Evolutionary conservation across 2,113 vertebrate species (phyloP).

Genomic region (Mesembrinibis cayennensis): DNA sequence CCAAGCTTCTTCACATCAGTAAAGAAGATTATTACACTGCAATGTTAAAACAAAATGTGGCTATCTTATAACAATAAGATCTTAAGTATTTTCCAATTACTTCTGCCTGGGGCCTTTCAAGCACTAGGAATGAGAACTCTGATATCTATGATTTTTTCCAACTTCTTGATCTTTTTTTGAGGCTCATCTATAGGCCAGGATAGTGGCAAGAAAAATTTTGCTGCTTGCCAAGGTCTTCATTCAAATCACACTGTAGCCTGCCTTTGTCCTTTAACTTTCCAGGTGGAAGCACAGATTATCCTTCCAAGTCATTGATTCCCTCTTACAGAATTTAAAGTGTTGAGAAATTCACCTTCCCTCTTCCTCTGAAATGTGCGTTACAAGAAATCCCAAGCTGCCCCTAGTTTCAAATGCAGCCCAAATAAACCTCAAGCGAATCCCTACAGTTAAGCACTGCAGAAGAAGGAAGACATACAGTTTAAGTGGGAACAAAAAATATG

Average conservation of each 20-base stretch:
- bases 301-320: background rate
- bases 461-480: background rate
- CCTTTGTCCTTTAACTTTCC: background rate
- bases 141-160: background rate
- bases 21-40: constrained; percentile 32
- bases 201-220: background rate
- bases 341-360: background rate
- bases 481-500: background rate
- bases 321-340: background rate
- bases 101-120: background rate
- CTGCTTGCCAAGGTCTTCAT: background rate
- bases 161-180: background rate
- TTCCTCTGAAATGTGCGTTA: accelerated
- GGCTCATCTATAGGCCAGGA: background rate
- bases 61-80: background rate
- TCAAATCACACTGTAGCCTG: background rate
- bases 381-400: background rate
- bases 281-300: background rate
- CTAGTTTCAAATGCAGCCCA: background rate
- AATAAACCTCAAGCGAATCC: background rate
- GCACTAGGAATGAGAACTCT: background rate
- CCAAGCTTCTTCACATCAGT: background rate
- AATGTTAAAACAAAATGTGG: constrained; percentile 5
- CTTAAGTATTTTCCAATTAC: background rate
- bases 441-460: no score